Base-by-base conservation (phyloP, 2,888 invertebrate genomes). In the Cataglyphis albicans region DNA sequence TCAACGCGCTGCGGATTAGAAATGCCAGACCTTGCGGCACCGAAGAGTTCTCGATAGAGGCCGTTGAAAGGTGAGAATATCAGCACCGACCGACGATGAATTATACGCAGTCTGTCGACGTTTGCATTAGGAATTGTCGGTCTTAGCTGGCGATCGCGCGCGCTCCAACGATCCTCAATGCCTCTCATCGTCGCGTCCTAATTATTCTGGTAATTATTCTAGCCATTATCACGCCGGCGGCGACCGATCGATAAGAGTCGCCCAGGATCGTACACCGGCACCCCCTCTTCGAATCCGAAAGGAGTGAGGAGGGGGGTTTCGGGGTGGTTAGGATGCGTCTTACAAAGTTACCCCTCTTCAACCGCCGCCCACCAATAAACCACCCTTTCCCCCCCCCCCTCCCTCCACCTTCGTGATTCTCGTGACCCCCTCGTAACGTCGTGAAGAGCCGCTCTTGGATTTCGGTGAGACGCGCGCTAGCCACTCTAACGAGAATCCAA, bases 401-500 rank as follows among this genome's bases (percentile, higher is more conserved):
- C 1, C 25, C 1, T 2, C 29, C 2, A 35, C 6, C 72, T 82
- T 73, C 81, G 83, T 78, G 78, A 80, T 75, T 68, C 70, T 52
- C 75, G 32, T 41, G 41, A 48, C 61, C 63, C 73, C 76, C 55
- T 80, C 82, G 83, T 65, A 78, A 44, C 63, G 38, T 80, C 83
- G 83, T 82, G 81, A 89, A 84, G 89, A 89, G 86, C 87, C 85
- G 82, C 81, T 84, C 87, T 73, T 81, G 87, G 88, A 89, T 90
- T 90, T 88, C 72, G 83, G 81, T 83, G 81, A 85, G 86, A 84
- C 84, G 86, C 84, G 86, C 65, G 85, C 84, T 87, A 84, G 78
- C 84, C 88, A 84, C 84, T 90, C 93, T 92, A 93, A 93, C 92
- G 93, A 93, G 92, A 93, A 93, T 93, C 93, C 93, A 92, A 93